These are phyloP conservation scores for Hucho hucho DNA, from an alignment of 2,113 vertebrate species.

Conservation along the genomic window DNA sequence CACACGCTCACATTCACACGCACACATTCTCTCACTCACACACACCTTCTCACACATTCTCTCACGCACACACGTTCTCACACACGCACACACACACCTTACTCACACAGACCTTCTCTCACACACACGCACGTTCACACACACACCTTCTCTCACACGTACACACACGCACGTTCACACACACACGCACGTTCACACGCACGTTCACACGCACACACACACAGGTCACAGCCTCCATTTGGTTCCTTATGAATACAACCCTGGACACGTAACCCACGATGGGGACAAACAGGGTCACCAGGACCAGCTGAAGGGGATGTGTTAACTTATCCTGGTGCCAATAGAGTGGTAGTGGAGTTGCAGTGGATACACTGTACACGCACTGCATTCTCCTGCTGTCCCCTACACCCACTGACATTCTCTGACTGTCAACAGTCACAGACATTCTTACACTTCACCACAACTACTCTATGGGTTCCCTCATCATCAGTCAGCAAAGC, in stretches of 20 bases:
- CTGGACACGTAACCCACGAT: not conserved
- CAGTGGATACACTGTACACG: conserved; percentile 18
- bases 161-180: not conserved
- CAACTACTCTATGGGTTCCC: conserved; percentile 50
- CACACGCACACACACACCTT: no score
- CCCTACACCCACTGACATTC: conserved; percentile 7
- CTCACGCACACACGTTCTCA: no score
- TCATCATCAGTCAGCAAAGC: conserved; percentile 45
- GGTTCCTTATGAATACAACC: no score
- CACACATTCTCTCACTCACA: no score
- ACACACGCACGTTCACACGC: conserved; percentile 9
- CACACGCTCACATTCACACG: conserved; percentile 12
- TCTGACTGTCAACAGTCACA: conserved; percentile 51
- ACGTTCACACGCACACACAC: conserved; percentile 15
- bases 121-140: conserved; percentile 4
- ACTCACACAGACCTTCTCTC: not conserved
- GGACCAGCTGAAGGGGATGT: conserved; percentile 21
- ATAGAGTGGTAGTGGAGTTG: not conserved
- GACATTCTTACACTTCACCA: conserved; percentile 57
- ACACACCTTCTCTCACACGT: no score
- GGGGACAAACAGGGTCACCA: not conserved
- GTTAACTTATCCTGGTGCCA: conserved; percentile 41
- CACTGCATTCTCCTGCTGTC: no score
- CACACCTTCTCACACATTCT: no score
- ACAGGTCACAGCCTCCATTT: not conserved